Evolutionary conservation across 2,113 vertebrate genomes (phyloP).

Genomic region (Dasyprocta punctata): DNA sequence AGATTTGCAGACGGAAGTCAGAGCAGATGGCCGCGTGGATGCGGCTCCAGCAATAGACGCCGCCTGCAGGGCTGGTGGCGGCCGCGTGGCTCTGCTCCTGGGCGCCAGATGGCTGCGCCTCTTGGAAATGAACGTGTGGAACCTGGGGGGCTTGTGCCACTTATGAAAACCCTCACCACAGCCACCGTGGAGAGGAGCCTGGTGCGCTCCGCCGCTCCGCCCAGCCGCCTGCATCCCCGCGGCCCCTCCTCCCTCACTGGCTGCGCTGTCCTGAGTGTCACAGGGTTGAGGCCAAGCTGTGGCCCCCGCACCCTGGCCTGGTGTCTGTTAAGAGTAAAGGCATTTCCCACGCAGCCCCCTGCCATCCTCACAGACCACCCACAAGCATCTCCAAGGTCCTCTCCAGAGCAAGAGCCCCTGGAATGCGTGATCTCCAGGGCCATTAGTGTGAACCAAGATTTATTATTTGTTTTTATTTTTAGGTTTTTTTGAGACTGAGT

Average conservation of each 20-base stretch:
- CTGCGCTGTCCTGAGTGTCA: background rate
- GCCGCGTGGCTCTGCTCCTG: rapidly evolving
- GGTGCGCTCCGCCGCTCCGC: rapidly evolving
- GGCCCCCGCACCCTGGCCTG: too few relatives aligned
- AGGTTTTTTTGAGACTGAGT: too few relatives aligned
- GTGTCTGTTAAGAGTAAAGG: too few relatives aligned
- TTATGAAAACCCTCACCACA: background rate
- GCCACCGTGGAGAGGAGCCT: background rate
- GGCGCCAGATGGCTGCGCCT: slow-evolving; percentile 7
- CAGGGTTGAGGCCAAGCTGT: rapidly evolving
- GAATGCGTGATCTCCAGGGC: too few relatives aligned
- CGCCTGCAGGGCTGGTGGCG: background rate
- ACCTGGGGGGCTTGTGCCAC: background rate
- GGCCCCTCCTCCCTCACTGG: background rate
- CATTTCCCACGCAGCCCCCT: too few relatives aligned
- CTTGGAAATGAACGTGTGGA: background rate
- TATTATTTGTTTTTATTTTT: too few relatives aligned
- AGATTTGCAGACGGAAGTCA: background rate
- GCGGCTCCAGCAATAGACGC: rapidly evolving
- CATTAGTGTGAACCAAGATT: too few relatives aligned
- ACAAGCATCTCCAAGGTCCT: too few relatives aligned
- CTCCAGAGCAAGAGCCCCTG: too few relatives aligned
- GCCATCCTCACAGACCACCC: too few relatives aligned
- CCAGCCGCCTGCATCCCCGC: rapidly evolving
- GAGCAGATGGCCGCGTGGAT: background rate